Evolutionary conservation across 2,888 invertebrate species (phyloP), one percentile per base, ranked within the genome.

Genomic region (Piscicola geometra): DNA sequence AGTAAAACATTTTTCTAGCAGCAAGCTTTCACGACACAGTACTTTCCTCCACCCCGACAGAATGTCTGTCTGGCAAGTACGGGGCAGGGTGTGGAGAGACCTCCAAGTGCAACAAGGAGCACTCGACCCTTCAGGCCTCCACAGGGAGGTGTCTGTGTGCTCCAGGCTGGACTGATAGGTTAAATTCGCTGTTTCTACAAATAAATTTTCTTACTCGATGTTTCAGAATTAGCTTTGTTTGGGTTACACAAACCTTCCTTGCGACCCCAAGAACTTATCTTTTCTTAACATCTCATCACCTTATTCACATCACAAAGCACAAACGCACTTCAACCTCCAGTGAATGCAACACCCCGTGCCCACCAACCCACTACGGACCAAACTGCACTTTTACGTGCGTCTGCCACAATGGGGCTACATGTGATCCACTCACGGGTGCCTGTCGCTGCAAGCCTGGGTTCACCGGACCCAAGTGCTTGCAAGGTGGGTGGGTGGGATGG

Each of bases 401-500:
- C 30, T 85, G 85, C 77, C 78, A 80, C 67, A 82, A 82, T 74
- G 83, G 82, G 0, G 84, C 82, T 1, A 77, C 78, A 1, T 86
- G 85, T 79, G 81, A 84, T 68, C 81, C 81, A 69, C 83, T 82
- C 86, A 92, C 91, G 75, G 97, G 97, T 5, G 88, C 88, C 80
- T 98, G 97, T 85, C 80, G 82, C 9, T 87, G 87, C 81, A 83
- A 85, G 9, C 82, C 86, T 1, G 88, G 87, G 0, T 87, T 83
- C 79, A 82, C 81, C n/a, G 87, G 88, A 25, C 81, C 82, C 1
- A 79, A 81, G 36, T 87, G 90, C 78, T 82, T 84, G 74, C 80
- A 82, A 30, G 95, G 95, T 81, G 90, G 91, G n/a, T 90, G 94
- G n/a, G 30, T 21, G 5, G 9, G 21, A 56, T 5, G 60, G 5